A percentile compares a stretch with the other conserved stretches of the same genome.
phyloP scores from a whole-genome alignment of 2,113 vertebrate species.

The Geococcyx californianus region DNA sequence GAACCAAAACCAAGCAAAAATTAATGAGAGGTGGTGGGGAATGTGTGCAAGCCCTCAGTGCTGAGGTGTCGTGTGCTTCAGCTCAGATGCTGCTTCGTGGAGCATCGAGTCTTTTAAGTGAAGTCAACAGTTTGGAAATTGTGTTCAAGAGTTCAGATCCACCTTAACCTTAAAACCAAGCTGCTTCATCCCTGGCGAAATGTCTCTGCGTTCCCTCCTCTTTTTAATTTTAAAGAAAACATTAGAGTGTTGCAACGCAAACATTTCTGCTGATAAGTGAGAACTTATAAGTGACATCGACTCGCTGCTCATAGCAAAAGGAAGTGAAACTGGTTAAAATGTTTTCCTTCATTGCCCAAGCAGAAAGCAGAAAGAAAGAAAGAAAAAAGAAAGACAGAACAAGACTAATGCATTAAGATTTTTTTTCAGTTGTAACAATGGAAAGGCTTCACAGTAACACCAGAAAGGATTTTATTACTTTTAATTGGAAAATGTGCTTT shows the following conservation, averaged over 20 bases:
- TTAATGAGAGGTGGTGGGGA: neutral
- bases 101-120: neutral
- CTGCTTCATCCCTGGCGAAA: neutral
- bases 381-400: no score
- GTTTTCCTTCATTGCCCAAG: neutral
- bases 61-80: neutral
- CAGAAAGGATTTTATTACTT: neutral
- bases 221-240: neutral
- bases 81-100: neutral
- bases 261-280: neutral
- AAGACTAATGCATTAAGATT: neutral
- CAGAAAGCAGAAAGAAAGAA: neutral
- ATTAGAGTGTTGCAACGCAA: neutral
- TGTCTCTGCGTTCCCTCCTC: neutral
- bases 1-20: neutral
- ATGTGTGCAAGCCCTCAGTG: rapidly evolving
- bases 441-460: neutral
- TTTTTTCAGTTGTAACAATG: neutral
- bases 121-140: neutral
- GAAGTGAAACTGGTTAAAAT: neutral
- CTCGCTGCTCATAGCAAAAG: neutral
- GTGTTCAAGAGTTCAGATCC: neutral
- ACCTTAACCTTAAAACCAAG: neutral
- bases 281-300: neutral
- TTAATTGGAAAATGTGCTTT: neutral